phyloP scores from a whole-genome alignment of 2,113 vertebrate species.

The Nymphicus hollandicus region DNA sequence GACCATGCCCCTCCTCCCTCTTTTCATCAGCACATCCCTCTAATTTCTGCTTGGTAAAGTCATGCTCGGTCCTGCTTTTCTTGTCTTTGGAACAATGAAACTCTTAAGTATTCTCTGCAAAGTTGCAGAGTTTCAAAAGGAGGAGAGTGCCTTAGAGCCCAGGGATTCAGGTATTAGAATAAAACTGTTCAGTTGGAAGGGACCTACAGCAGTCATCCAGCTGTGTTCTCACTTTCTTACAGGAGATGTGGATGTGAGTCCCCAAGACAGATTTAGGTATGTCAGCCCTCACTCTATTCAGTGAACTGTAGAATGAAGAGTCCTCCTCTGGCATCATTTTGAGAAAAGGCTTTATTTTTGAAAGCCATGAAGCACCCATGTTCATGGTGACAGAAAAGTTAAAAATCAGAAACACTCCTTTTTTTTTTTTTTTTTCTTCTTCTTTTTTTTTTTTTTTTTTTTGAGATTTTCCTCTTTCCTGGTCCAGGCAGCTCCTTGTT shows the following conservation, averaged over 20 bases:
- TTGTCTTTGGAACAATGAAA: background rate
- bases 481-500: background rate
- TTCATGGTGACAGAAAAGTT: background rate
- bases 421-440: too few relatives aligned
- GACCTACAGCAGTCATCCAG: background rate
- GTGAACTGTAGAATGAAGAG: background rate
- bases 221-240: background rate
- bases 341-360: background rate
- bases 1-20: fast-evolving
- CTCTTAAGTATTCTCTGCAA: background rate
- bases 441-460: background rate
- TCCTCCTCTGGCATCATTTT: background rate
- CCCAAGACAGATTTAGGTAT: background rate
- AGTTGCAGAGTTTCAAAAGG: background rate
- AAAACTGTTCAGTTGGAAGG: background rate
- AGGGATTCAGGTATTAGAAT: background rate
- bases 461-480: background rate
- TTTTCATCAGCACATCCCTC: background rate
- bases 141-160: background rate
- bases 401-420: background rate
- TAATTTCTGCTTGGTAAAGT: background rate
- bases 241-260: background rate
- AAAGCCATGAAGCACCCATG: background rate
- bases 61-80: background rate
- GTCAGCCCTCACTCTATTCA: background rate